phyloP scores from a whole-genome alignment of 1,140 invertebrate species.

The Tetragnatha versicolor region DNA sequence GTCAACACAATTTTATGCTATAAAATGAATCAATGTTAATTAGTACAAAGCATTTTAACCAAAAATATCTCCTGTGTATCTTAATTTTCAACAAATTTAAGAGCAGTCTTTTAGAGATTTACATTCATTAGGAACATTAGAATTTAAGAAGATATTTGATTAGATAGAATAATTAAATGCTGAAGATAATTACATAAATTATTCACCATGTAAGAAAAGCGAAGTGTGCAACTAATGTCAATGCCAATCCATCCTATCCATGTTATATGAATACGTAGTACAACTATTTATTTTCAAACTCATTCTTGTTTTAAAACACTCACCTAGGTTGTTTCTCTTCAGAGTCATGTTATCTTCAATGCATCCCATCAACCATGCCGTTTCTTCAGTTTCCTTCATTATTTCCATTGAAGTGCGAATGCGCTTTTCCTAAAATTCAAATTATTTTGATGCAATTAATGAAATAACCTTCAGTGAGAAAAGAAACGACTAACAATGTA shows the following conservation, averaged over 20 bases:
- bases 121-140: no score
- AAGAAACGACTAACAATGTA: no score
- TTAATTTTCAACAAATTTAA: no score
- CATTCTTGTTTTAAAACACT: neutral
- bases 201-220: neutral
- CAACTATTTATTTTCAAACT: neutral
- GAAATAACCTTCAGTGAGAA: neutral
- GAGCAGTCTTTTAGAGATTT: no score
- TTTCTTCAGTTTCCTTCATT: constrained; percentile 9
- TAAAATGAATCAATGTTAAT: no score
- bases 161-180: neutral
- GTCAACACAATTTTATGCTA: no score
- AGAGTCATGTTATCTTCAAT: neutral
- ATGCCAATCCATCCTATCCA: neutral
- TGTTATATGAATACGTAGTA: neutral
- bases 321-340: constrained; percentile 24
- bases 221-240: neutral
- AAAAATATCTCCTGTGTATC: no score
- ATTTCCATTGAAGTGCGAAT: neutral
- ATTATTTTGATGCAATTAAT: neutral
- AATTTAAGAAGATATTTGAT: neutral
- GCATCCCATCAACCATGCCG: neutral
- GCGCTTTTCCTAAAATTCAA: neutral
- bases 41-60: no score
- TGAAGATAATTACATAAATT: neutral